Conservation (phyloP, 2,888 invertebrate species). For the Caenorhabditis sp. region DNA sequence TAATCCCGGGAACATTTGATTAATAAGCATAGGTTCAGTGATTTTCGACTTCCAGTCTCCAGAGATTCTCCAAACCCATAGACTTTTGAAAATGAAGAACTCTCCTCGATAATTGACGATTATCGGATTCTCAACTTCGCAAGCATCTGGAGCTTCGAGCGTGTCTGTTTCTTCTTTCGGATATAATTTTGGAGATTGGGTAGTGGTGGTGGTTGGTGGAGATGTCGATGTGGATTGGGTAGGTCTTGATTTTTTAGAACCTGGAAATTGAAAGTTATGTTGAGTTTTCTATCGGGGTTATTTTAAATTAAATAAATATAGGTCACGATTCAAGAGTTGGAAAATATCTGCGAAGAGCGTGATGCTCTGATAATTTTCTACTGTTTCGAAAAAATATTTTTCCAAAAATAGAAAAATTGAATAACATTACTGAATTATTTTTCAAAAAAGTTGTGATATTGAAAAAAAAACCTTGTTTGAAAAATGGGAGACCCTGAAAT, state of each 20-base stretch:
- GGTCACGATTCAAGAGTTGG: too few species aligned
- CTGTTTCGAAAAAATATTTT: too few species aligned
- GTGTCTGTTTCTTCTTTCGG: constrained; percentile 16
- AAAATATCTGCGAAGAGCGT: too few species aligned
- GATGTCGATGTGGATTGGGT: not conserved
- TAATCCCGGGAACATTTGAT: constrained; percentile 23
- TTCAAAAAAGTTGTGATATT: too few species aligned
- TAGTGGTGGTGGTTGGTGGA: not conserved
- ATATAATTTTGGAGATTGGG: too few species aligned
- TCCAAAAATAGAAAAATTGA: too few species aligned
- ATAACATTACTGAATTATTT: too few species aligned
- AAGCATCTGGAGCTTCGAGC: constrained; percentile 25
- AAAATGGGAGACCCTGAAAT: too few species aligned
- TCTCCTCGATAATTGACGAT: constrained; percentile 34
- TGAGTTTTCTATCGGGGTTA: too few species aligned
- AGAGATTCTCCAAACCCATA: constrained; percentile 36
- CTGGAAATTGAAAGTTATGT: not conserved
- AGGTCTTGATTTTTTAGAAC: not conserved
- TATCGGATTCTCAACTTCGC: constrained; percentile 30
- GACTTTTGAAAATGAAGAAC: constrained; percentile 39
- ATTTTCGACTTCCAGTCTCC: constrained; percentile 21
- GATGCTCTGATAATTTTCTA: too few species aligned
- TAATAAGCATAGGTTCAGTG: constrained; percentile 16
- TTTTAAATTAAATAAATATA: too few species aligned
- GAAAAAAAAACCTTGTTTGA: too few species aligned